Percentiles rank a stretch among this genome's conserved stretches.
Conservation (phyloP, 2,113 vertebrate genomes). For the Triplophysa dalaica region DNA sequence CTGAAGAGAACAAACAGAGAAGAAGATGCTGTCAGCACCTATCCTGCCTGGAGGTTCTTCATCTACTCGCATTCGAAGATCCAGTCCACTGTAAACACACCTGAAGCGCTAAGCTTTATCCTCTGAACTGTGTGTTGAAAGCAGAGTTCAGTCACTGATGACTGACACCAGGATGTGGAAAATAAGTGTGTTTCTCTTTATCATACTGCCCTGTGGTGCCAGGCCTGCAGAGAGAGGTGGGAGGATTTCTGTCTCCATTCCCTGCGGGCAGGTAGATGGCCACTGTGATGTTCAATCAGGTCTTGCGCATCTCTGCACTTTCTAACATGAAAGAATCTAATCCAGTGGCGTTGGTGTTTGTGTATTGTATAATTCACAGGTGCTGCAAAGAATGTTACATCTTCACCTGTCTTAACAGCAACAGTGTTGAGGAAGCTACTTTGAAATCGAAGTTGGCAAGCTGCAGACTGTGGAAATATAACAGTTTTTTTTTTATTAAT, state of each 20-base stretch:
- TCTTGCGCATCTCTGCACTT: constrained; percentile 34
- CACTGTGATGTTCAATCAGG: constrained; percentile 43
- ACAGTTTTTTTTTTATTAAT: too few relatives aligned
- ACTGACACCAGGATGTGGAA: constrained; percentile 32
- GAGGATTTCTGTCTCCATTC: constrained; percentile 16
- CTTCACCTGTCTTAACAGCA: constrained; percentile 38
- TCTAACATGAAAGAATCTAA: constrained; percentile 33
- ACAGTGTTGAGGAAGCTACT: too few relatives aligned
- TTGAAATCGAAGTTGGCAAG: too few relatives aligned
- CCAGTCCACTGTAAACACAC: constrained; percentile 12
- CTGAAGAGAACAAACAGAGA: constrained; percentile 21
- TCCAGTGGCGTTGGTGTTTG: constrained; percentile 16
- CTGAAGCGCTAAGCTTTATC: constrained; percentile 17
- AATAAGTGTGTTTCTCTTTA: constrained; percentile 8
- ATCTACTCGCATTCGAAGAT: constrained; percentile 4
- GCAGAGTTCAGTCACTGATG: constrained; percentile 1
- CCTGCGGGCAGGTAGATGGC: constrained; percentile 32
- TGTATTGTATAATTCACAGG: background rate
- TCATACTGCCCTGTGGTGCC: constrained; percentile 7
- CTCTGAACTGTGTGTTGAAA: constrained; percentile 22
- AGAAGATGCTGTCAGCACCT: constrained; percentile 22
- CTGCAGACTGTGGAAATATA: too few relatives aligned
- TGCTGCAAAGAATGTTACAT: constrained; percentile 40
- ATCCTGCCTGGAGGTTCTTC: constrained; percentile 31
- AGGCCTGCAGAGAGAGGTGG: constrained; percentile 14